phyloP scores from a whole-genome alignment of 2,113 vertebrate genomes.

The Alouatta palliata region DNA sequence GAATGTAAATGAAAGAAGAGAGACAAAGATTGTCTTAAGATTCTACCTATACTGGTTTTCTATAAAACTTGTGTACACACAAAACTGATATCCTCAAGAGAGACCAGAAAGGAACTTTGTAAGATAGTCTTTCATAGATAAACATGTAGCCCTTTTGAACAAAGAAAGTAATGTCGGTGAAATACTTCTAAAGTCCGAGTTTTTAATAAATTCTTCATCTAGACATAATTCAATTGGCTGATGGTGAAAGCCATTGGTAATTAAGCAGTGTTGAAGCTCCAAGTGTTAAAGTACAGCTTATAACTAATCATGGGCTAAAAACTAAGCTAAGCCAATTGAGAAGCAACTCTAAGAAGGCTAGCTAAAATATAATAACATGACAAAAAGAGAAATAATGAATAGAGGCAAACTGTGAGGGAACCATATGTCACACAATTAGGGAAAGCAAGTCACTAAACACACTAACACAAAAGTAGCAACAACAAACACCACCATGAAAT shows the following conservation, averaged over 20 bases:
- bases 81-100: not conserved
- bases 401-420: not conserved
- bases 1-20: not conserved
- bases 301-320: not conserved
- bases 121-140: not conserved
- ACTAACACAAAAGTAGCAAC: not conserved
- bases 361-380: not conserved
- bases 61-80: not conserved
- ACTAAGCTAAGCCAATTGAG: not conserved
- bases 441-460: not conserved
- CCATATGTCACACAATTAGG: not conserved
- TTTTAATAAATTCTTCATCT: not conserved
- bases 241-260: not conserved
- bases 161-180: not conserved
- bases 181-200: not conserved
- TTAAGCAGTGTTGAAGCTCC: not conserved
- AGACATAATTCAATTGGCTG: not conserved
- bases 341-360: not conserved
- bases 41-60: not conserved
- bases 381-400: not conserved
- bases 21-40: not conserved
- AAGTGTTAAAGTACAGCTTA: not conserved
- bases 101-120: not conserved
- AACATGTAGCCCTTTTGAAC: not conserved
- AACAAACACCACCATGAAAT: not conserved